A percentile compares a stretch with the other conserved stretches of the same genome.
Evolutionary conservation across 2,797 vertebrate species (phyloP).

Genomic region (Platyrinchus mystaceus): DNA sequence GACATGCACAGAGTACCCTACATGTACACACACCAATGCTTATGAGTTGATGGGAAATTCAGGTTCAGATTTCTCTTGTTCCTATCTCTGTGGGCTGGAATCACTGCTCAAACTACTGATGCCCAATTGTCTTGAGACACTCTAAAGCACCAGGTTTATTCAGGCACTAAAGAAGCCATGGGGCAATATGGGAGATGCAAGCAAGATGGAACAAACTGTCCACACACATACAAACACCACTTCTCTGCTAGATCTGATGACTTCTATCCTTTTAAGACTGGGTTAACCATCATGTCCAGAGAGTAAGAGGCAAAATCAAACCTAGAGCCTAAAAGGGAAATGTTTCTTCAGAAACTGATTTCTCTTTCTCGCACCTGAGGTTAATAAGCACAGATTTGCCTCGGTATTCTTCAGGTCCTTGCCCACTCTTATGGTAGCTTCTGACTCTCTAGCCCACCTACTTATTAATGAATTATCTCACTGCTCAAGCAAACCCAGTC

Average conservation of each 20-base stretch:
- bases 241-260: background rate
- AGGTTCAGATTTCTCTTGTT: background rate
- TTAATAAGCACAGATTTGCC: background rate
- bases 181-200: background rate
- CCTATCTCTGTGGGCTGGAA: background rate
- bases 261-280: background rate
- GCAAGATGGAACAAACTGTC: background rate
- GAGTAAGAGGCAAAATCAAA: background rate
- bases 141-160: background rate
- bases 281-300: background rate
- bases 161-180: background rate
- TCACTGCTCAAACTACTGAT: background rate
- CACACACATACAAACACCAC: background rate
- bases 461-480: background rate
- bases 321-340: background rate
- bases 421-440: background rate
- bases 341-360: background rate
- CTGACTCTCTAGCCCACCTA: background rate
- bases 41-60: background rate
- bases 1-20: accelerated
- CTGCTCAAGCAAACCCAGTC: background rate
- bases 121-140: background rate
- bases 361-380: background rate
- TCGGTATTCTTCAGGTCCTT: background rate
- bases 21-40: accelerated